These are phyloP conservation scores for Lithophane ornitopus DNA, from an alignment of 2,888 invertebrate species.

Conservation along the genomic window DNA sequence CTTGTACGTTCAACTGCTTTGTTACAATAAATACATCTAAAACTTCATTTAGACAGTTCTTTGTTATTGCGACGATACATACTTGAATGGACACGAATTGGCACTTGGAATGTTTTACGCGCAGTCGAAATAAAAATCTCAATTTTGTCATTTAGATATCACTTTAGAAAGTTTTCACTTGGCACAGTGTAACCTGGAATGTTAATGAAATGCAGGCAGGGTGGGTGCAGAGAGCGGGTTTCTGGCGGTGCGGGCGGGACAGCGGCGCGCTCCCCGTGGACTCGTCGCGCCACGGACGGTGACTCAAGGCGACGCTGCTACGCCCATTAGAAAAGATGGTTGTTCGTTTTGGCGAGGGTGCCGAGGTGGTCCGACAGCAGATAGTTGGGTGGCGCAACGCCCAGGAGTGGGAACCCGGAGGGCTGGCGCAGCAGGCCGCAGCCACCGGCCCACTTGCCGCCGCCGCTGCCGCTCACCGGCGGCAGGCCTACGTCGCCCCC, in stretches of 20 bases:
- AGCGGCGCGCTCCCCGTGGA: conserved; percentile 55
- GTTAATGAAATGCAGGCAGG: conserved; percentile 51
- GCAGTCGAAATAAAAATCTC: conserved; percentile 64
- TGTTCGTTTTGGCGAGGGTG: conserved; percentile 91
- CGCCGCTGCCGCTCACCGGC: conserved; percentile 82
- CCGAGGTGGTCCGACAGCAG: conserved; percentile 92
- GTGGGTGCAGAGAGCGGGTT: conserved; percentile 44
- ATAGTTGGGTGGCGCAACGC: conserved; percentile 91
- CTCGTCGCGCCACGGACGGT: conserved; percentile 64
- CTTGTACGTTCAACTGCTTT: conserved; percentile 66
- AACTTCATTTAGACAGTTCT: conserved; percentile 73
- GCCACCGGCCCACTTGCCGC: conserved; percentile 91
- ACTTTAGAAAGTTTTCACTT: conserved; percentile 66
- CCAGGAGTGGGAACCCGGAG: conserved; percentile 91
- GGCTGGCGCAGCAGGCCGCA: conserved; percentile 92
- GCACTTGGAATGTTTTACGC: conserved; percentile 80
- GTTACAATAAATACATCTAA: conserved; percentile 78
- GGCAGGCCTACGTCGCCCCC: conserved; percentile 82
- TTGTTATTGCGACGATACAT: conserved; percentile 79
- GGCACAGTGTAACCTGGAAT: conserved; percentile 61
- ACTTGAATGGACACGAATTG: conserved; percentile 86
- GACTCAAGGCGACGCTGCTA: conserved; percentile 72
- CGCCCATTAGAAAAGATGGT: conserved; percentile 92
- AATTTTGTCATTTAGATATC: conserved; percentile 68
- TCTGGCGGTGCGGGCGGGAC: conserved; percentile 46